Conservation (phyloP, 2,113 vertebrate species). For the Colistium nudipinnis region DNA sequence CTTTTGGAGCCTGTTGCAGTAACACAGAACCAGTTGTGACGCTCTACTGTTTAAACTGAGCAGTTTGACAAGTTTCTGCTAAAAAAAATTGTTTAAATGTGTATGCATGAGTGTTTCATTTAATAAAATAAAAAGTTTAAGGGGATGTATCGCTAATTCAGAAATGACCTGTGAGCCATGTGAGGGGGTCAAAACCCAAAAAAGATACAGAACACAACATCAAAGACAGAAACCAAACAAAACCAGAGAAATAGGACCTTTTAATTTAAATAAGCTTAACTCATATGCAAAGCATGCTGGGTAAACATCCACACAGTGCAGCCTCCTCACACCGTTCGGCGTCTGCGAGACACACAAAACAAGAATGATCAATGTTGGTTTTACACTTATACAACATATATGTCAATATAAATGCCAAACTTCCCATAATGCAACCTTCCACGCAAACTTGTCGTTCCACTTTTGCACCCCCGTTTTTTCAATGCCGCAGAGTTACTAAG, state of each 20-base stretch:
- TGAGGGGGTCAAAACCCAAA: too few relatives aligned
- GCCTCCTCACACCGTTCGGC: constrained; percentile 17
- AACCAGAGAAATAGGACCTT: background rate
- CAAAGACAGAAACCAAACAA: too few relatives aligned
- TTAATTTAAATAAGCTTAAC: constrained; percentile 19
- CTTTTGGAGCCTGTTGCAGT: constrained; percentile 11
- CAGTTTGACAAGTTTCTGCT: too few relatives aligned
- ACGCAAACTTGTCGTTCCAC: too few relatives aligned
- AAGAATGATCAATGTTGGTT: background rate
- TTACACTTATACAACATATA: too few relatives aligned
- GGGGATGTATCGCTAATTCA: background rate
- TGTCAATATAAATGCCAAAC: too few relatives aligned
- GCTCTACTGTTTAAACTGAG: constrained; percentile 7
- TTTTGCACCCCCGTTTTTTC: too few relatives aligned
- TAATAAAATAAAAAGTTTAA: too few relatives aligned
- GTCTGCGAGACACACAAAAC: constrained; percentile 32
- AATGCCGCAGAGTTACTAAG: too few relatives aligned
- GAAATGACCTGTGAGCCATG: background rate
- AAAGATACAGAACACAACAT: too few relatives aligned
- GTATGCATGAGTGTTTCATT: too few relatives aligned
- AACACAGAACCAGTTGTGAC: constrained; percentile 12
- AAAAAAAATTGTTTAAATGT: too few relatives aligned
- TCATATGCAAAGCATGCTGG: constrained; percentile 46
- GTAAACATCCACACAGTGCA: constrained; percentile 28
- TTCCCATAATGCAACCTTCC: background rate